Evolutionary conservation across 1,140 invertebrate species (phyloP).

Genomic region (Anoplolepis gracilipes): DNA sequence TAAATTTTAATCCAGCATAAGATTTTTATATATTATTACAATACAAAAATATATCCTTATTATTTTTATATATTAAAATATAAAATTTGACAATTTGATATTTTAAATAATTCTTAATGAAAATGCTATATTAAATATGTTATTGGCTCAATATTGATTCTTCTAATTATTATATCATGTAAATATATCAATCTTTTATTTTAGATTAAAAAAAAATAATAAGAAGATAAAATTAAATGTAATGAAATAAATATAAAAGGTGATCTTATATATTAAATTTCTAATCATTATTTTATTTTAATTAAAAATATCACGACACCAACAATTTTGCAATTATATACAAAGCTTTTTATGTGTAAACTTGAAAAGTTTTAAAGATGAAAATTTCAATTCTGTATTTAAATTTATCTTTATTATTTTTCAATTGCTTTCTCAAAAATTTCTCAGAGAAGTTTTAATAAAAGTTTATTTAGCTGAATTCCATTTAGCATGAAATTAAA

Average conservation of each 20-base stretch:
- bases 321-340: background rate
- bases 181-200: background rate
- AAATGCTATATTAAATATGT: background rate
- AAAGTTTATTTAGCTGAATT: background rate
- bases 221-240: background rate
- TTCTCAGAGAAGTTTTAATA: background rate
- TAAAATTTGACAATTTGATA: background rate
- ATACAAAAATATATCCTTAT: background rate
- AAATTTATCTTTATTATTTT: background rate
- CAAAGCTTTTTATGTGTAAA: background rate
- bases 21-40: background rate
- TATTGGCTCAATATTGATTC: slow-evolving; percentile 4
- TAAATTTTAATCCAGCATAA: background rate
- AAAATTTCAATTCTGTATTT: background rate
- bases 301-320: background rate
- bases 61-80: background rate
- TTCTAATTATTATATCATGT: background rate
- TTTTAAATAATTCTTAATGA: background rate
- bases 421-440: background rate
- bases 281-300: background rate
- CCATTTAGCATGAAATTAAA: background rate
- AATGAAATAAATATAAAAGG: background rate
- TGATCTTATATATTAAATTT: slow-evolving; percentile 3
- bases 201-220: background rate
- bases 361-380: background rate